phyloP scores from a whole-genome alignment of 2,888 invertebrate genomes.

The Polietes domitor region DNA sequence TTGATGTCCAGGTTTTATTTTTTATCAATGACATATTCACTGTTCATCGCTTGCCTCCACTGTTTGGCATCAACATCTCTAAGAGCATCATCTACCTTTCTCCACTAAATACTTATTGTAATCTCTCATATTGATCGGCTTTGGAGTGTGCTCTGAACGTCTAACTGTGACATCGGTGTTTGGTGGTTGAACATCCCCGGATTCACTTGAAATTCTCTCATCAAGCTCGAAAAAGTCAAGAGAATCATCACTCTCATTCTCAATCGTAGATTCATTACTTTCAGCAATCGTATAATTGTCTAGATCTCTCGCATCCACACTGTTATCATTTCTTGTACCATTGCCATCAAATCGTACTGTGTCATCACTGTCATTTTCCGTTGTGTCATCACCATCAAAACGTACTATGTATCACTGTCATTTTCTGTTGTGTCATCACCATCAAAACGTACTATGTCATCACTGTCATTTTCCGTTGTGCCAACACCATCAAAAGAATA shows the following conservation, averaged over 20 bases:
- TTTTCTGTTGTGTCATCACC: too few species aligned
- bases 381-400: not conserved
- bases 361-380: not conserved
- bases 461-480: constrained; percentile 3
- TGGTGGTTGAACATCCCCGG: not conserved
- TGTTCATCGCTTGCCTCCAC: not conserved
- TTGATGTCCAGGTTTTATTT: constrained; percentile 9
- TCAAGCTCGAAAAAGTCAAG: not conserved
- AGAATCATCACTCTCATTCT: not conserved
- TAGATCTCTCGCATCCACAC: not conserved
- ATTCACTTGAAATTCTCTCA: not conserved
- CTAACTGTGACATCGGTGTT: not conserved
- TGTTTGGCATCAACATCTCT: not conserved
- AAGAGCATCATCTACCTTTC: not conserved
- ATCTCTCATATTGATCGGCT: not conserved
- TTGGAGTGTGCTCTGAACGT: not conserved
- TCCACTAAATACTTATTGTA: not conserved
- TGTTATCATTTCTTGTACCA: not conserved
- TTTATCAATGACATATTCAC: not conserved
- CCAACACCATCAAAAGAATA: not conserved
- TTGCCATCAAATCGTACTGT: too few species aligned
- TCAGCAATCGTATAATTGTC: not conserved
- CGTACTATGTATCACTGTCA: too few species aligned
- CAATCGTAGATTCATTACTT: not conserved
- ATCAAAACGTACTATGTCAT: constrained; percentile 24